These are phyloP conservation scores for Protosalanx chinensis DNA, from an alignment of 2,797 vertebrate species.

Conservation along the genomic window DNA sequence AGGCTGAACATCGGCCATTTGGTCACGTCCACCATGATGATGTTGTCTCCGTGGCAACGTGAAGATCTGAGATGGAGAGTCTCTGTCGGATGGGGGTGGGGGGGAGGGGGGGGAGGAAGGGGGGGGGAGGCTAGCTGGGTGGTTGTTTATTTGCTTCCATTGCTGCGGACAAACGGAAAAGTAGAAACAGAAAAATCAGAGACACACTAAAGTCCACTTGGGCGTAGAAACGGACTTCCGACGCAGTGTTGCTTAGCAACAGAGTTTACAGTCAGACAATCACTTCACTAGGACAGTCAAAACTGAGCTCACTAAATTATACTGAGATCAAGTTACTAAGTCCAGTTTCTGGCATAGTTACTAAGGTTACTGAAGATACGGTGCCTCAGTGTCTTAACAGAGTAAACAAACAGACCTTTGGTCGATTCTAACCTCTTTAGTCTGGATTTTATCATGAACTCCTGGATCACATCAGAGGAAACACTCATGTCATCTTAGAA, in stretches of 20 bases:
- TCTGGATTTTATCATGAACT: neutral
- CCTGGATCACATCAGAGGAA: neutral
- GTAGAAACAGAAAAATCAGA: neutral
- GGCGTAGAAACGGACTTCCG: neutral
- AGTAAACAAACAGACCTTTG: neutral
- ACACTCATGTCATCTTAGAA: too few relatives aligned
- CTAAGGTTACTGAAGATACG: neutral
- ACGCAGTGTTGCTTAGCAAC: neutral
- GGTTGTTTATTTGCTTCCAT: conserved; percentile 23
- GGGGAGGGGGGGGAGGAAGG: conserved; percentile 5
- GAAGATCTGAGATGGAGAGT: neutral
- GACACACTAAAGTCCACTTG: neutral
- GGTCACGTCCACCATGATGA: conserved; percentile 89
- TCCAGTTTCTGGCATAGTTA: neutral
- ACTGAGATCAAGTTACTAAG: too few relatives aligned
- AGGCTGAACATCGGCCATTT: conserved; percentile 96
- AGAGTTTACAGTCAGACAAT: neutral
- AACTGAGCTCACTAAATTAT: too few relatives aligned
- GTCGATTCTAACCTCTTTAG: neutral
- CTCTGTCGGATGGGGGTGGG: neutral
- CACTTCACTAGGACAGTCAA: too few relatives aligned
- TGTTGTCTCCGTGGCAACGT: neutral
- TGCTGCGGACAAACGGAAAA: neutral
- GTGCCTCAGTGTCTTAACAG: neutral
- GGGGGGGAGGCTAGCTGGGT: neutral